Conservation (phyloP, 2,113 vertebrate genomes). For the Gila orcuttii region DNA sequence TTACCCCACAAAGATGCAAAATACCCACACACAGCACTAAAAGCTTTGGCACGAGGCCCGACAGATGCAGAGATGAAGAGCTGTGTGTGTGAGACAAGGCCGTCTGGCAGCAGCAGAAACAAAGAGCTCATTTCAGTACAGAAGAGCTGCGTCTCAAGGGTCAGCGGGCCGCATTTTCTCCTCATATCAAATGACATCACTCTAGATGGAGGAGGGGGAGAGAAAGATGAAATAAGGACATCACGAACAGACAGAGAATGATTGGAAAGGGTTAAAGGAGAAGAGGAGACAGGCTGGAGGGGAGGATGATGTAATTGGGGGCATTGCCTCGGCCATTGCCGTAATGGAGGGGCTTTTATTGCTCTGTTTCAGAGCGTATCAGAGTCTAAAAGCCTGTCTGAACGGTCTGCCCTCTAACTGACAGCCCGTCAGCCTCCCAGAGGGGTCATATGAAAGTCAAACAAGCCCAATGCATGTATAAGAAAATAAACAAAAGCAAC, state of each 20-base stretch:
- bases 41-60: constrained; percentile 11
- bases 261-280: not conserved
- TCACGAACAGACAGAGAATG: not conserved
- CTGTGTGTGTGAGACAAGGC: constrained; percentile 32
- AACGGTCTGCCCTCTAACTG: not conserved
- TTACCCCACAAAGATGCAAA: constrained; percentile 34
- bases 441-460: constrained; percentile 38
- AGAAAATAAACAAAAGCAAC: constrained; percentile 14
- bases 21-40: constrained; percentile 9
- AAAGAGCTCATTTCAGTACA: constrained; percentile 71
- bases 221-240: not conserved
- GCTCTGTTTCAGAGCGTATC: constrained; percentile 3
- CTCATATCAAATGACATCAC: constrained; percentile 77
- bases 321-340: not conserved
- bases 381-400: not conserved
- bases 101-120: constrained; percentile 65
- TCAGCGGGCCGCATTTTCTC: constrained; percentile 77
- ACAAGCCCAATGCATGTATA: not conserved
- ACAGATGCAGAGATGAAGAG: constrained; percentile 34
- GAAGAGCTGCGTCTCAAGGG: constrained; percentile 67
- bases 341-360: constrained; percentile 50
- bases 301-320: constrained; percentile 17
- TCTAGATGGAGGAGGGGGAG: constrained; percentile 5
- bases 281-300: not conserved
- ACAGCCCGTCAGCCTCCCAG: not conserved